phyloP scores from a whole-genome alignment of 2,888 invertebrate species.

The Dasysyrphus albostriatus region DNA sequence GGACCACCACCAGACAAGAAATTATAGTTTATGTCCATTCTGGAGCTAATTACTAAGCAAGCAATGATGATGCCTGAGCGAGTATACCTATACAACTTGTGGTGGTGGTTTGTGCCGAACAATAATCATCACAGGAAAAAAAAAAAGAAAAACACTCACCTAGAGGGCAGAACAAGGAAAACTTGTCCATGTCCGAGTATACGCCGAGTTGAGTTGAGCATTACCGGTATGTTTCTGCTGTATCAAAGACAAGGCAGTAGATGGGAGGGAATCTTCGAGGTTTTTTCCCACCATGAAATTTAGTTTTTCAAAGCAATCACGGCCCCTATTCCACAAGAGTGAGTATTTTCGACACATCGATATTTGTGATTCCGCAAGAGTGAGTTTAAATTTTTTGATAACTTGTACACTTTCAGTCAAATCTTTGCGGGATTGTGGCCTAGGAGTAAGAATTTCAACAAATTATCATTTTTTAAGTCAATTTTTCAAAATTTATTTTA shows the following conservation, averaged over 20 bases:
- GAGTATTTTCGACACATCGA: too few relatives aligned
- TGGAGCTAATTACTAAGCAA: conserved; percentile 75
- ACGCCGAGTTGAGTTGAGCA: not conserved
- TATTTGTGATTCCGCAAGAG: too few relatives aligned
- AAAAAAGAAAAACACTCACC: conserved; percentile 29
- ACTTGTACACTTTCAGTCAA: too few relatives aligned
- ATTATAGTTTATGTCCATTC: conserved; percentile 72
- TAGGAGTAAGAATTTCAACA: too few relatives aligned
- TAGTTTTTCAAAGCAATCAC: too few relatives aligned
- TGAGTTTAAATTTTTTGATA: too few relatives aligned
- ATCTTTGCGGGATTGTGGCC: too few relatives aligned
- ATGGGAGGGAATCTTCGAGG: not conserved
- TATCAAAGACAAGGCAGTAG: not conserved
- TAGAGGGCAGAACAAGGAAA: conserved; percentile 59
- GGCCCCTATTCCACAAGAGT: too few relatives aligned
- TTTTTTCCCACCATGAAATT: too few relatives aligned
- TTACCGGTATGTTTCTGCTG: conserved; percentile 25
- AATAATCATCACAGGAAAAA: conserved; percentile 51
- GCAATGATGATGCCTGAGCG: conserved; percentile 55
- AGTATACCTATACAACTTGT: not conserved
- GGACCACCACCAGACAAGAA: conserved; percentile 71
- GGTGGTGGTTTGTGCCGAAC: conserved; percentile 37
- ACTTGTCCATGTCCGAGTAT: conserved; percentile 35
- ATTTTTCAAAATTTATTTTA: too few relatives aligned
- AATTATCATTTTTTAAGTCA: too few relatives aligned